Base-by-base conservation (phyloP, 2,113 vertebrate species). In the Thomomys bottae region DNA sequence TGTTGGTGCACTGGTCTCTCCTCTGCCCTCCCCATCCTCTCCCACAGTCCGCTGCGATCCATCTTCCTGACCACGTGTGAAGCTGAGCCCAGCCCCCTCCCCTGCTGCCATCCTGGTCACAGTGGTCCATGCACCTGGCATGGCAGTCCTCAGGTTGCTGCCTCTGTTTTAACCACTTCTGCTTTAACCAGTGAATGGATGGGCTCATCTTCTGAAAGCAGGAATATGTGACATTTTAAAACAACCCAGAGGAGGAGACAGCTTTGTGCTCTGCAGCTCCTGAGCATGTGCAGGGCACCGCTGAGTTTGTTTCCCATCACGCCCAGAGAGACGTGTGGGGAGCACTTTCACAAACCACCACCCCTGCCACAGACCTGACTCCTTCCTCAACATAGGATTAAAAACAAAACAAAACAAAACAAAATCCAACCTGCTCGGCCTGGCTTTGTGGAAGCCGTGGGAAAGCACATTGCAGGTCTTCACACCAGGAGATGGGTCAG, bases 81-180 rank as follows among this genome's bases (percentile, higher is more conserved):
- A 26, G 54, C 14, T 54, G 40, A 79, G n/a, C 12, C 57, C 21
- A 3, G 2, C 23, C 14, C 85, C 68, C 18, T 88, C n/a, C 24
- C 14, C 26, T 49, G 15, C 6, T 68, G 70, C 32, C 42, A 45
- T 70, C 34, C 49, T 9, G 9, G 8, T 14, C 5, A 6, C 12
- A 1, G 6, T n/a, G 8, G 15, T 82, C 11, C 34, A 30, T 8
- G 3, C 3, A 1, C 21, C 24, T 8, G 34, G 42, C 10, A 14
- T 5, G 0, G 11, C 12, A 2, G n/a, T 17, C 1, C 36, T n/a
- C 15, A 40, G 20, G 54, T 34, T 24, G 15, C 54, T 6, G 14
- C 8, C 57, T 75, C 38, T n/a, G 14, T 5, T 5, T n/a, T n/a
- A n/a, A n/a, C n/a, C n/a, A n/a, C n/a, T n/a, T n/a, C 8, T 26